Percentiles rank a stretch among this genome's conserved stretches.
These are phyloP conservation scores for Pelodytes ibericus DNA, from an alignment of 2,797 vertebrate genomes.

Conservation along the genomic window DNA sequence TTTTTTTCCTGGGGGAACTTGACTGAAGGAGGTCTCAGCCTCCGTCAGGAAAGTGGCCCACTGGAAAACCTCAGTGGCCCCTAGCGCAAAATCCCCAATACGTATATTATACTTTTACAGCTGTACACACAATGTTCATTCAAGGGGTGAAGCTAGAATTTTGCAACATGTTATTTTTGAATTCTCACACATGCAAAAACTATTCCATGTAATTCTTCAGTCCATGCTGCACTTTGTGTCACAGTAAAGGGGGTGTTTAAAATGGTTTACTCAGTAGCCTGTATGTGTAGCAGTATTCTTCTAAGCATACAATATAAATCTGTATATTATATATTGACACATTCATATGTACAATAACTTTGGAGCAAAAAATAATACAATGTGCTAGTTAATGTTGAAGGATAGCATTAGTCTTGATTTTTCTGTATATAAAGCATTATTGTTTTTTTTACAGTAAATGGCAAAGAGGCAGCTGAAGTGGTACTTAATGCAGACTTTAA, in stretches of 20 bases:
- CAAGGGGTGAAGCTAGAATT: too few relatives aligned
- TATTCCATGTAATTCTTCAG: too few relatives aligned
- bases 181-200: too few relatives aligned
- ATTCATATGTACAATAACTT: constrained; percentile 1
- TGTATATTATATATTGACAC: background rate
- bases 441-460: constrained; percentile 30
- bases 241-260: background rate
- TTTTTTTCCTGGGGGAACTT: too few relatives aligned
- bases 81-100: too few relatives aligned
- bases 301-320: background rate
- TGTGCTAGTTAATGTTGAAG: constrained; percentile 3
- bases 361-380: background rate
- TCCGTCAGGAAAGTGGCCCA: too few relatives aligned
- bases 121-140: too few relatives aligned
- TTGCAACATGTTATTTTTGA: too few relatives aligned
- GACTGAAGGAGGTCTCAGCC: too few relatives aligned
- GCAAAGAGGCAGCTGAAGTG: constrained; percentile 24
- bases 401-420: constrained; percentile 8
- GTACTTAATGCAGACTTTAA: constrained; percentile 25
- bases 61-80: too few relatives aligned
- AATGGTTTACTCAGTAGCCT: background rate
- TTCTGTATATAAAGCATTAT: constrained; percentile 19
- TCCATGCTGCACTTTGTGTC: too few relatives aligned
- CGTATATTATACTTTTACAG: too few relatives aligned
- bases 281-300: background rate